A percentile compares a stretch with the other conserved stretches of the same genome.
Conservation (phyloP, 2,888 invertebrate genomes). For the Ptychoptera contaminata region DNA sequence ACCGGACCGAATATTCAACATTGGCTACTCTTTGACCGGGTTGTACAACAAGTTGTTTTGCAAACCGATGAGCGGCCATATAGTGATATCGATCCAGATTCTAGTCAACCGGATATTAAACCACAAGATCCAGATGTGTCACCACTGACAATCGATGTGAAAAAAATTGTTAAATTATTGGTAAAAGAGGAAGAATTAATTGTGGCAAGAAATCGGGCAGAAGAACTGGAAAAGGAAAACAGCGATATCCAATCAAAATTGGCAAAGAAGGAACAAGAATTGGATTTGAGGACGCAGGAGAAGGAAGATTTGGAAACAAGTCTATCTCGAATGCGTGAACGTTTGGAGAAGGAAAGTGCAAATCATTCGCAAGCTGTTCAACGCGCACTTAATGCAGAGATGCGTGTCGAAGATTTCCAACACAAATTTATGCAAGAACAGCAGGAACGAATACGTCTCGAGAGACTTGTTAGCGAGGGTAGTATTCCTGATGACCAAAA, state of each 20-base stretch:
- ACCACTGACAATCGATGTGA: constrained; percentile 77
- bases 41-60: constrained; percentile 83
- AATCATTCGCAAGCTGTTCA: constrained; percentile 76
- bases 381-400: constrained; percentile 40
- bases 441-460: constrained; percentile 64
- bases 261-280: constrained; percentile 83
- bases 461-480: constrained; percentile 76
- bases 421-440: constrained; percentile 58
- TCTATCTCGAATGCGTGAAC: constrained; percentile 63
- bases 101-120: constrained; percentile 24
- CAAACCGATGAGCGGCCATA: constrained; percentile 45
- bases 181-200: constrained; percentile 89
- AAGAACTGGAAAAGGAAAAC: constrained; percentile 77
- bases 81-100: constrained; percentile 26
- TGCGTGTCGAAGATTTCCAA: constrained; percentile 43
- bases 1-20: constrained; percentile 79
- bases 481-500: constrained; percentile 90
- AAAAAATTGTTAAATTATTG: constrained; percentile 74
- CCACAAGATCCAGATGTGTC: constrained; percentile 68
- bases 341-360: constrained; percentile 77
- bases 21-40: constrained; percentile 87
- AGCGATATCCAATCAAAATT: constrained; percentile 72
- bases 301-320: constrained; percentile 82
- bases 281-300: constrained; percentile 78
- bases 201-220: constrained; percentile 71